Conservation (phyloP, 2,113 vertebrate species). For the Semnornis frantzii region DNA sequence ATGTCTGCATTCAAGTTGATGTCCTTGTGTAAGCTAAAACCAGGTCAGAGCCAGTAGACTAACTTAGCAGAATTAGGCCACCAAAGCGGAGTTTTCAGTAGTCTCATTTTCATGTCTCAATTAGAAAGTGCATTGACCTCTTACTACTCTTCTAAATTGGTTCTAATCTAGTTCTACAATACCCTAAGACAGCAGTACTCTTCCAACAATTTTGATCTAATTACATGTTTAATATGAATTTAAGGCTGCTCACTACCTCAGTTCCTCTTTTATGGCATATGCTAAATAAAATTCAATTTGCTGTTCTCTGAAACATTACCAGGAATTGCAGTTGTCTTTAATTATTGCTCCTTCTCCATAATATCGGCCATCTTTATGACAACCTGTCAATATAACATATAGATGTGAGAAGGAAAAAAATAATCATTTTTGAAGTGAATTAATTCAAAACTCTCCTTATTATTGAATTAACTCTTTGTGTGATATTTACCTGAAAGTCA, state of each 20-base stretch:
- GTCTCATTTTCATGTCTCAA: background rate
- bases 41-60: background rate
- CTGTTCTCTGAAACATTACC: slow-evolving; percentile 68
- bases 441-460: background rate
- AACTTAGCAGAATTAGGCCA: background rate
- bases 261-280: background rate
- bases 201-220: background rate
- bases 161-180: background rate
- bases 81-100: background rate
- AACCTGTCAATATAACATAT: slow-evolving; percentile 73
- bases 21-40: background rate
- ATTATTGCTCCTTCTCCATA: slow-evolving; percentile 73
- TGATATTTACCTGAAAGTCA: background rate
- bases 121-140: background rate
- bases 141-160: background rate
- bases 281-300: background rate
- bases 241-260: background rate
- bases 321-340: slow-evolving; percentile 83
- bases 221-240: background rate
- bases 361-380: slow-evolving; percentile 69
- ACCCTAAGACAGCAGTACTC: background rate
- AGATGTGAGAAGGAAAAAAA: slow-evolving; percentile 22
- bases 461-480: background rate
- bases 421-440: background rate
- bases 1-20: background rate